phyloP scores from a whole-genome alignment of 64 coral and sea anemone genomes.

The Porites lutea region DNA sequence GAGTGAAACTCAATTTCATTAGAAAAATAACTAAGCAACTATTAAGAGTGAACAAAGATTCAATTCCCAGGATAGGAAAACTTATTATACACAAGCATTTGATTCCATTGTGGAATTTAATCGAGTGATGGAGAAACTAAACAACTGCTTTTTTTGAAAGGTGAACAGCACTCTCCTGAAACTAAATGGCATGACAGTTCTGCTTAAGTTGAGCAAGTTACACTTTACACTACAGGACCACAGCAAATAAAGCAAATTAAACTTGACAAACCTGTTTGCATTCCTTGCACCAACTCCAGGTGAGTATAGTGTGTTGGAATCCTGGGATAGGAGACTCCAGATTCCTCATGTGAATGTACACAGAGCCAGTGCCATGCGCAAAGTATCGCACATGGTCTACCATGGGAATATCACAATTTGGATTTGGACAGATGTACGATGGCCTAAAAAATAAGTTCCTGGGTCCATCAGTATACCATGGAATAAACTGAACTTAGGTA shows the following conservation, averaged over 20 bases:
- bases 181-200: no score
- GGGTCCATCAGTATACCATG: not conserved
- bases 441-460: slow-evolving; percentile 42
- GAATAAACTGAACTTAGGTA: not conserved
- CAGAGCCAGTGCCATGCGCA: slow-evolving; percentile 90
- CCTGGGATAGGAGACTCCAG: slow-evolving; percentile 98
- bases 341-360: slow-evolving; percentile 98
- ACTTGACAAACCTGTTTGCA: slow-evolving; percentile 88
- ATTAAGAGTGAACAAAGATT: no score
- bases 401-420: slow-evolving; percentile 98
- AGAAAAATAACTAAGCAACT: no score
- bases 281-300: slow-evolving; percentile 99
- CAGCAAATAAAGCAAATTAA: not conserved
- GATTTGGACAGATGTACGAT: slow-evolving; percentile 92
- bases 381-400: slow-evolving; percentile 98
- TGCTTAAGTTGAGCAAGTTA: no score
- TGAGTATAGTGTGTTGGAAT: slow-evolving; percentile 88
- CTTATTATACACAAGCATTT: no score
- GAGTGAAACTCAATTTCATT: no score
- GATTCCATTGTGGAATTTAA: no score
- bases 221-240: no score
- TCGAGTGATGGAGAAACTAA: no score
- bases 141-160: no score
- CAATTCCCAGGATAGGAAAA: no score
- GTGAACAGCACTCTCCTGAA: no score